Evolutionary conservation across 2,113 vertebrate species (phyloP), one percentile per base, ranked within the genome.

Genomic region (Lagopus muta): DNA sequence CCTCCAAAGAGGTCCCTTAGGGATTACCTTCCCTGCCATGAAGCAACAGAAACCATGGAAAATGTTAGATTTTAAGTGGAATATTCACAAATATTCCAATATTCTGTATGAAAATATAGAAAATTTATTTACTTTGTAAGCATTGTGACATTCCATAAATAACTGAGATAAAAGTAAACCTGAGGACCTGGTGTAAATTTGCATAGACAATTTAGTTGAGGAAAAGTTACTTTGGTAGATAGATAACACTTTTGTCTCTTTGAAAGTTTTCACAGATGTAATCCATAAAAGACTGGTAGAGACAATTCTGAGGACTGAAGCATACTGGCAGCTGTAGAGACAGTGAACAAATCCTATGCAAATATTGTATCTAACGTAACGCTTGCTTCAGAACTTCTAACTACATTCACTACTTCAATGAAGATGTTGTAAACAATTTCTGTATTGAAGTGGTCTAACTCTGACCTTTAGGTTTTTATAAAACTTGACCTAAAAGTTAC

Each of bases 31-130:
- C 75, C 34, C 71, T 95, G 80, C 70, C 50, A 61, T 28, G 34
- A 74, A 84, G 72, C 76, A 86, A 90, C 58, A 86, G 77, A 93
- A 93, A 92, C 13, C 54, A 70, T 10, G 82, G 40, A 82, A 82
- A 70, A 57, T 13, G 9, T 65, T 89, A 87, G 62, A 61, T 87
- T 57, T 72, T 65, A 79, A 87, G 43, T 45, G 54, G 78, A 88
- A 82, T 94, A 60, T 79, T 89, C 12, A 57, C 17, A 65, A 72
- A 48, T 58, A 48, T 82, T 85, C 58, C 75, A 82, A 13, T 21
- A 10, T 76, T 89, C 79, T 85, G 72, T 66, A 85, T 4, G 2
- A 85, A 92, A 89, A 85, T 13, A 57, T 2, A 54, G 45, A 72
- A 81, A 84, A 76, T 13, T 67, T 82, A 58, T 47, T 43, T 82